phyloP scores from a whole-genome alignment of 2,797 vertebrate species.

The Notolabrus celidotus region DNA sequence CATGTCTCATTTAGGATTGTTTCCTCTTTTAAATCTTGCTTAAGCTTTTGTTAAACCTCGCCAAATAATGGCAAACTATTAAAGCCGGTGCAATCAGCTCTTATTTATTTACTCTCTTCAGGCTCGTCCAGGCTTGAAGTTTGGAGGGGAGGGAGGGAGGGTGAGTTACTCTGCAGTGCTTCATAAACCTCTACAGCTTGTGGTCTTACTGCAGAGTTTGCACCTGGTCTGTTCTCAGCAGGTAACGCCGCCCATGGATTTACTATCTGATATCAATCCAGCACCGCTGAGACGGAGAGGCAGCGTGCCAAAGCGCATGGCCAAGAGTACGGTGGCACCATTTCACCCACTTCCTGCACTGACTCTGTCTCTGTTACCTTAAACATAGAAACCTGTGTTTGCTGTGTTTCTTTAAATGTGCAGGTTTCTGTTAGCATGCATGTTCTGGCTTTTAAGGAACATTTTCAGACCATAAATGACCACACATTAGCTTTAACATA shows the following conservation, averaged over 20 bases:
- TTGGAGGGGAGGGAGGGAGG: neutral
- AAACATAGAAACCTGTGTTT: neutral
- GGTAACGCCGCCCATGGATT: slow-evolving; percentile 63
- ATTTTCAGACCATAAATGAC: slow-evolving; percentile 12
- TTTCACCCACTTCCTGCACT: slow-evolving; percentile 18
- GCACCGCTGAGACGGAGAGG: slow-evolving; percentile 40
- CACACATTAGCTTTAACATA: slow-evolving; percentile 4
- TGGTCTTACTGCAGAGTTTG: slow-evolving; percentile 69
- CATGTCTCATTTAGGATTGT: slow-evolving; percentile 25
- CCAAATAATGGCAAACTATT: slow-evolving; percentile 33
- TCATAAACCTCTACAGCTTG: slow-evolving; percentile 64
- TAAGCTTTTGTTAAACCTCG: slow-evolving; percentile 21
- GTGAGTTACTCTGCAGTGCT: slow-evolving; percentile 51
- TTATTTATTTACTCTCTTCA: slow-evolving; percentile 48
- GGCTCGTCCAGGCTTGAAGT: slow-evolving; percentile 6
- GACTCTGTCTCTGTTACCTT: slow-evolving; percentile 5
- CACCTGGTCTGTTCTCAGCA: slow-evolving; percentile 77
- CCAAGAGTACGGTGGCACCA: slow-evolving; percentile 34
- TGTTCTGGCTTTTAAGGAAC: neutral
- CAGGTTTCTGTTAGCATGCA: neutral
- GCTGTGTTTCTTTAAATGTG: neutral
- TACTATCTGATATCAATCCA: slow-evolving; percentile 68
- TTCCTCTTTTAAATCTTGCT: slow-evolving; percentile 28
- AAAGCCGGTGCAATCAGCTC: slow-evolving; percentile 30
- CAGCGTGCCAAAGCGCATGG: slow-evolving; percentile 59